Evolutionary conservation across 2,888 invertebrate species (phyloP), one percentile per base, ranked within the genome.

Genomic region (Drosophila pseudotalamancana): DNA sequence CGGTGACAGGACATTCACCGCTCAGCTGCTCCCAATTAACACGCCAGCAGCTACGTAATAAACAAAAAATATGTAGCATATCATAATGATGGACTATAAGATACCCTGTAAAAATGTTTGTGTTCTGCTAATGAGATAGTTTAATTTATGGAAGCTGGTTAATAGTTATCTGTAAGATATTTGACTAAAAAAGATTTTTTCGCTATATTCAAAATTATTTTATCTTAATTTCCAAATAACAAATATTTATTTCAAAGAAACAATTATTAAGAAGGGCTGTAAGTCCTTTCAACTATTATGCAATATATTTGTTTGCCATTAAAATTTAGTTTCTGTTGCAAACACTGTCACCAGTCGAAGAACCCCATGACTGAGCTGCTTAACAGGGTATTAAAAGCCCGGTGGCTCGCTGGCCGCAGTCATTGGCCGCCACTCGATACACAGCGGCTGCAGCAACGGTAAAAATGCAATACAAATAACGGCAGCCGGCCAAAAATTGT

Each of bases 391-490:
- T 74, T n/a, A 21, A 64, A 67, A 72, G 77, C 77, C 73, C 46
- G 46, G 46, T 35, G 35, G 70, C 71, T 61, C 57, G 35, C 23
- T 56, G 59, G 27, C 23, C 60, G 59, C 25, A 8, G 23, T 50
- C 49, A 45, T 35, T 51, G 73, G 68, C 59, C 55, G 46, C 53
- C 73, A 59, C 50, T 54, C 53, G 53, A 45, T 14, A 16, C 19
- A 16, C 14, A 35, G 35, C 54, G 39, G 69, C 72, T 62, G 53
- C 71, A 69, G 60, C 65, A 87, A 72, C 85, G 87, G 85, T 81
- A 74, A 79, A 77, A 83, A 78, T 83, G 83, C 83, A 85, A 51
- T 71, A 67, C 87, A 78, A 84, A 87, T 72, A 83, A 77, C 66
- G 87, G 68, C 87, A 87, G 82, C 82, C 78, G 87, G 75, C 67